These are phyloP conservation scores for Microtus pennsylvanicus DNA, from an alignment of 2,113 vertebrate genomes.

Conservation along the genomic window DNA sequence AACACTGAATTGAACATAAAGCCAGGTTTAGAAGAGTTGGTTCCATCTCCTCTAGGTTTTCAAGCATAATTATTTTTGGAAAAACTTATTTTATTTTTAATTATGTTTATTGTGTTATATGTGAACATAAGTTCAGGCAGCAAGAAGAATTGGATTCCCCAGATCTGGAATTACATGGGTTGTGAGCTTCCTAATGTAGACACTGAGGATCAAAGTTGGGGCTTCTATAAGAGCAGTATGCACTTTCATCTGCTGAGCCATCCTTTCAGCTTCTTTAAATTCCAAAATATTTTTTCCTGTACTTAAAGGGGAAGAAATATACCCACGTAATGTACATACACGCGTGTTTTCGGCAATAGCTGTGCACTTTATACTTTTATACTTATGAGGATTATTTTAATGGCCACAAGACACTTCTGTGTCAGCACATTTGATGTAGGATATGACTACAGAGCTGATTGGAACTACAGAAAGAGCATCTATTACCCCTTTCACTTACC, in stretches of 20 bases:
- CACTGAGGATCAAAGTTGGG: neutral
- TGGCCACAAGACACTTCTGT: neutral
- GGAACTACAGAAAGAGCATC: neutral
- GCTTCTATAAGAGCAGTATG: neutral
- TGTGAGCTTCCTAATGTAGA: neutral
- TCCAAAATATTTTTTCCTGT: neutral
- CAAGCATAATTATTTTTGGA: neutral
- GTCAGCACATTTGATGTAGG: neutral
- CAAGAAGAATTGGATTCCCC: neutral
- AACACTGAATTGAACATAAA: slow-evolving; percentile 13
- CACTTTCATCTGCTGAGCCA: neutral
- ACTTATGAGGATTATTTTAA: neutral
- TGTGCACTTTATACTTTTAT: neutral
- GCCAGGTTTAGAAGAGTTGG: neutral
- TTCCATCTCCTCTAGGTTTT: slow-evolving; percentile 19
- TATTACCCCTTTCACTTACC: neutral
- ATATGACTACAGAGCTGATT: neutral
- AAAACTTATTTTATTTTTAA: neutral
- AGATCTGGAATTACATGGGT: neutral
- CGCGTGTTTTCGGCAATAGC: neutral
- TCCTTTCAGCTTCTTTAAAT: neutral
- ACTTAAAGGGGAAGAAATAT: neutral
- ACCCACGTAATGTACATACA: neutral
- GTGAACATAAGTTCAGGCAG: neutral
- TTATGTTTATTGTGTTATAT: neutral